Evolutionary conservation across 2,113 vertebrate genomes (phyloP), one percentile per base, ranked within the genome.

Genomic region (Peromyscus maniculatus): DNA sequence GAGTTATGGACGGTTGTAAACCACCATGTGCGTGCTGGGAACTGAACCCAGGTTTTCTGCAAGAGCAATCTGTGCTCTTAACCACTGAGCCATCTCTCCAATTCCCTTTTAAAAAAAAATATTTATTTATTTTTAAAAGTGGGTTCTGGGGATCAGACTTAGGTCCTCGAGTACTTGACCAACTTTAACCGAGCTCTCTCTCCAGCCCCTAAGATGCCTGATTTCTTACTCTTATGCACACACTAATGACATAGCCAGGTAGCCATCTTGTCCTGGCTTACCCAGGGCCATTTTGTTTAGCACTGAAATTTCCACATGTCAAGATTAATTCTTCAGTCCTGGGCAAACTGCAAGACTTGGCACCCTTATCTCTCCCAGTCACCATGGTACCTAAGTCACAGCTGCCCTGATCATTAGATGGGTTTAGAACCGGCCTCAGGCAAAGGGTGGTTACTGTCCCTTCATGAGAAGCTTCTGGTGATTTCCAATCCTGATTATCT

Each of bases 401-500:
- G 2, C 10, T 28, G 46, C 64, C 11, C 52, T 3, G 26, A 10
- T 5, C 5, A 71, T 84, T 46, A 46, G 78, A 36, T 12, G 7
- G 4, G n/a, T 79, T 83, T 49, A 11, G 49, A 79, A 57, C 7
- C 43, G 33, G 62, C 55, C 62, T 94, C 31, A 0, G 75, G 71
- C 43, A n/a, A 39, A 72, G 43, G 39, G 33, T 28, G 43, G 69
- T 79, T 33, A 67, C 55, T 2, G 5, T 24, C 31, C n/a, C 52
- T 94, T 59, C 72, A 52, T 17, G 52, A 75, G 91, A 95, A 80
- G 28, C 62, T 93, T 90, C 79, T 87, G 88, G 62, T 0, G 0
- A 16, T 93, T 89, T 86, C 69, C 4, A 57, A 46, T 91, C 67
- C 79, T 83, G 84, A 72, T 93, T 43, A 77, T n/a, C 72, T 52